phyloP scores from a whole-genome alignment of 2,888 invertebrate species.

The Idaea biselata region DNA sequence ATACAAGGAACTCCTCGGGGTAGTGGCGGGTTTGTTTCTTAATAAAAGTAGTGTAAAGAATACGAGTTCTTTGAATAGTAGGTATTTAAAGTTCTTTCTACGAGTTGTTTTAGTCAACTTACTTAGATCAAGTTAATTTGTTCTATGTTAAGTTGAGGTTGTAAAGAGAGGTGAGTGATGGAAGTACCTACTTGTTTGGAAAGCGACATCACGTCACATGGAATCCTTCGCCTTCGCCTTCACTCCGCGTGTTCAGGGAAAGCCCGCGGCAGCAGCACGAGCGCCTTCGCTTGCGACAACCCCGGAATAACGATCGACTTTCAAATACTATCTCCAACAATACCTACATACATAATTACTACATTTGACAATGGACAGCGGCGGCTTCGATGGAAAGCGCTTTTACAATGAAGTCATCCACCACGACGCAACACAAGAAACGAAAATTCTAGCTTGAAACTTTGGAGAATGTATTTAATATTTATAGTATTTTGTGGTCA shows the following conservation, averaged over 20 bases:
- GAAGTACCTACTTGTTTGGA: constrained; percentile 15
- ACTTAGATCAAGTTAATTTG: background rate
- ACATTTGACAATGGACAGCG: constrained; percentile 8
- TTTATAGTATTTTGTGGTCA: background rate
- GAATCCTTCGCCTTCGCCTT: constrained; percentile 19
- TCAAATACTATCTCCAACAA: constrained; percentile 17
- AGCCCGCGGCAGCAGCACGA: background rate
- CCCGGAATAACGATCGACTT: constrained; percentile 33
- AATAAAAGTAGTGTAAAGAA: background rate
- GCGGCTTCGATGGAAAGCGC: background rate
- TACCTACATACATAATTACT: constrained; percentile 3
- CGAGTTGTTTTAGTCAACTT: too few relatives aligned
- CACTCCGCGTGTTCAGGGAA: constrained; percentile 11
- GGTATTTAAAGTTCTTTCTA: too few relatives aligned
- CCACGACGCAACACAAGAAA: background rate
- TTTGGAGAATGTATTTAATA: background rate
- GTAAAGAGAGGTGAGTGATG: background rate
- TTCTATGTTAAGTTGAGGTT: background rate
- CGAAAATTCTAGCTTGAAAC: background rate
- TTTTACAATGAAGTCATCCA: background rate
- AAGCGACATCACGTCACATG: constrained; percentile 26
- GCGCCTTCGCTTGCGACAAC: constrained; percentile 9
- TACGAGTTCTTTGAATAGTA: too few relatives aligned
- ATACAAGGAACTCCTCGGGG: background rate
- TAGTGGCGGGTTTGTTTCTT: background rate